Base-by-base conservation (phyloP, 1,140 invertebrate genomes). In the Drosophila dunni region DNA sequence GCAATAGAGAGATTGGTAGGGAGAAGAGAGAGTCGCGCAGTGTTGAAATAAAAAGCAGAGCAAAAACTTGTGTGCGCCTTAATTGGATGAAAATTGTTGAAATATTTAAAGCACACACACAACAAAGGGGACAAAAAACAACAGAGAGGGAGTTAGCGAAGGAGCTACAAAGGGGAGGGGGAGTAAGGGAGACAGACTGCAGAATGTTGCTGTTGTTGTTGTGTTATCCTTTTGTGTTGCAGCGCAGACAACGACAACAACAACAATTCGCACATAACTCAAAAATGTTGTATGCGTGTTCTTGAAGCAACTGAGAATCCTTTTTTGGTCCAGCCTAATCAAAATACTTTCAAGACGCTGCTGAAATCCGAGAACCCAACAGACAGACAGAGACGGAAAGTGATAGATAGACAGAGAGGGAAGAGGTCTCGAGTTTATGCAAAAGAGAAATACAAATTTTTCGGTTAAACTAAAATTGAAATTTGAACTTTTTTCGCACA, bases 11-110 rank as follows among this genome's bases (percentile, higher is more conserved):
- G 60, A 58, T 36, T n/a, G 40, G 13, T 36, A 36, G 56, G 50
- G 17, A 57, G 44, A 17, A 36, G 50, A 7, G 10, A 8, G 50
- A 7, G 11, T 10, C 4, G 24, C 24, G 24, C 24, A 64, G 33
- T 56, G 53, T 75, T 48, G 57, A 79, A 69, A 68, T 33, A 54
- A 48, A 63, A 84, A 86, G 73, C 67, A 79, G 71, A 73, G 79
- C 75, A 86, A 86, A 86, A 86, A 82, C 65, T 88, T 86, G 84
- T 79, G 75, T 86, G 81, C 81, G 79, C 89, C 91, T 92, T 92
- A 92, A 92, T 92, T 92, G 91, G 91, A 92, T 88, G 83, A 90
- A 92, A 91, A 92, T 92, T 92, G 83, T 91, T 92, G 82, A 81
- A 92, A 92, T 92, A 90, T 90, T 90, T 91, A 79, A 90, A 81